Conservation (phyloP, 2,113 vertebrate genomes). For the Numida meleagris region DNA sequence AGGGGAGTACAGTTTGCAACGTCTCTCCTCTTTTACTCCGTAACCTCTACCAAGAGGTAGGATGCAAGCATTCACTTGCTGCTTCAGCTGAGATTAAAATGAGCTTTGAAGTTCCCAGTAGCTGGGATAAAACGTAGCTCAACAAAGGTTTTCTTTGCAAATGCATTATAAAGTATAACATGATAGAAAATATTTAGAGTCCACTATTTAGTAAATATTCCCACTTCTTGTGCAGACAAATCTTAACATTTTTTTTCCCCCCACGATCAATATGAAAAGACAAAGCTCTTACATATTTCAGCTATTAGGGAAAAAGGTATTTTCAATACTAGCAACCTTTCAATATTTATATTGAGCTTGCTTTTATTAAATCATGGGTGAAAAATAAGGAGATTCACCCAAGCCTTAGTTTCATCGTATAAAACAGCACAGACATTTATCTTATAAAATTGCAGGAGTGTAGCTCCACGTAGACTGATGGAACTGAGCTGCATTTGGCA, state of each 20-base stretch:
- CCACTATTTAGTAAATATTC: conserved; percentile 65
- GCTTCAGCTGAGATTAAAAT: conserved; percentile 8
- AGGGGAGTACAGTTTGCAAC: not conserved
- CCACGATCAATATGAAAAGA: conserved; percentile 70
- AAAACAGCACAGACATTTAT: conserved; percentile 79
- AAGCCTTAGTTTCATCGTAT: conserved; percentile 79
- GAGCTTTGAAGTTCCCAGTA: not conserved
- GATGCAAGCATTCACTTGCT: conserved; percentile 1
- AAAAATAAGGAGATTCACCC: conserved; percentile 79
- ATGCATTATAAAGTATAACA: not conserved
- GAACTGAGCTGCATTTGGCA: conserved; percentile 69
- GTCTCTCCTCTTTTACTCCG: not conserved
- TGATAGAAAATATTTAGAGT: conserved; percentile 43
- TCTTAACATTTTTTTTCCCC: conserved; percentile 33
- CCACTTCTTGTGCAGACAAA: conserved; percentile 67
- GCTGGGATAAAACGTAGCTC: not conserved
- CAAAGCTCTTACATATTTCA: conserved; percentile 70
- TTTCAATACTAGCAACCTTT: conserved; percentile 69
- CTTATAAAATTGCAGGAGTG: conserved; percentile 77
- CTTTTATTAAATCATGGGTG: conserved; percentile 82
- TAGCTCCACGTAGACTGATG: conserved; percentile 74
- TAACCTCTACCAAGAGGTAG: not conserved
- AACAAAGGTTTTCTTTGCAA: conserved; percentile 1
- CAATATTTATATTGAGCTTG: conserved; percentile 81
- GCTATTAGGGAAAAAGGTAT: conserved; percentile 44